Percentiles rank a stretch among this genome's conserved stretches.
phyloP scores from a whole-genome alignment of 1,140 invertebrate species.

The Zaprionus camerounensis region DNA sequence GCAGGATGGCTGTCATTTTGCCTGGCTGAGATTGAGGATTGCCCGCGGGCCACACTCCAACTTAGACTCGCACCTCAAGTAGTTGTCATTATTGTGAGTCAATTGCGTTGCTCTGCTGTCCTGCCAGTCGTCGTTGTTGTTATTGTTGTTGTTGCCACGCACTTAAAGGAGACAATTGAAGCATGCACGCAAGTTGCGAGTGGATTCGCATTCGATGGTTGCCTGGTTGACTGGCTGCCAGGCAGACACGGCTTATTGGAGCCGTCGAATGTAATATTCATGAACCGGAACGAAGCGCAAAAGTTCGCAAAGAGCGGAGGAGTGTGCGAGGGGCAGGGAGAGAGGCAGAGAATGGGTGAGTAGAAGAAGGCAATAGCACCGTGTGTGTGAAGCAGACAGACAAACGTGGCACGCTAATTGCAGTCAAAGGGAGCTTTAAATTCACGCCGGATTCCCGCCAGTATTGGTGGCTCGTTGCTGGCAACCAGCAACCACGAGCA shows the following conservation, averaged over 20 bases:
- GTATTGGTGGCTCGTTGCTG: conserved; percentile 32
- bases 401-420: conserved; percentile 76
- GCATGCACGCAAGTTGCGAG: conserved; percentile 68
- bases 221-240: conserved; percentile 41
- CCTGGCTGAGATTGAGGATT: conserved; percentile 1
- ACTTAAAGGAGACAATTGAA: conserved; percentile 59
- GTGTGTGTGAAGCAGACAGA: conserved; percentile 17
- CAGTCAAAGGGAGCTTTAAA: conserved; percentile 79
- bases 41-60: conserved; percentile 15
- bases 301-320: conserved; percentile 13
- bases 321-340: background rate
- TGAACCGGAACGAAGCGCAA: conserved; percentile 49
- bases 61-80: conserved; percentile 32
- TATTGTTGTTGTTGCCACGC: conserved; percentile 38
- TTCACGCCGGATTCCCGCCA: conserved; percentile 35
- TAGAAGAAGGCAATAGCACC: no score
- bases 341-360: background rate
- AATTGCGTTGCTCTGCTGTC: conserved; percentile 56
- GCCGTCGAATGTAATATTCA: conserved; percentile 61
- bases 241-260: conserved; percentile 46
- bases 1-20: conserved; percentile 19
- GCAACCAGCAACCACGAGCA: background rate
- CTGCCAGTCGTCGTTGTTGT: background rate
- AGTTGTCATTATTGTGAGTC: conserved; percentile 79
- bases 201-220: conserved; percentile 25